Evolutionary conservation across 2,113 vertebrate genomes (phyloP).

Genomic region (Boulengeromyrus knoepffleri): DNA sequence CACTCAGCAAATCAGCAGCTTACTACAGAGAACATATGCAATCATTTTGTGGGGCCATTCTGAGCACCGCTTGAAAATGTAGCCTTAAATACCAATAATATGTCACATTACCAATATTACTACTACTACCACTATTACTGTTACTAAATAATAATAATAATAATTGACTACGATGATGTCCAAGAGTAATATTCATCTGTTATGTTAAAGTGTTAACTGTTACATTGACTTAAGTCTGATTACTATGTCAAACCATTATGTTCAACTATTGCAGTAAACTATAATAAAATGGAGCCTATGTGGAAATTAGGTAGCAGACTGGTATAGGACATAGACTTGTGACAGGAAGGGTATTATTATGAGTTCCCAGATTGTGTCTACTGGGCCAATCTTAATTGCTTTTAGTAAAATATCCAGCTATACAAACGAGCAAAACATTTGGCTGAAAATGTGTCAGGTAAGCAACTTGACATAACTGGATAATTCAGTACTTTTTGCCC

Average conservation of each 20-base stretch:
- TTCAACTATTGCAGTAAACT: background rate
- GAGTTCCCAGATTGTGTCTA: background rate
- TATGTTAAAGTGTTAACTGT: background rate
- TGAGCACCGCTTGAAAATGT: conserved; percentile 39
- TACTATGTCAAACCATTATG: background rate
- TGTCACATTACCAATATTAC: background rate
- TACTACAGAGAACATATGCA: conserved; percentile 62
- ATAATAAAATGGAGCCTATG: conserved; percentile 23
- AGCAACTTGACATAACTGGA: background rate
- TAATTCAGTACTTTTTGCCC: background rate
- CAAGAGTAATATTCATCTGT: background rate
- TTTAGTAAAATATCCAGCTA: background rate
- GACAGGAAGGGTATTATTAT: background rate
- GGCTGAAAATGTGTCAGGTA: background rate
- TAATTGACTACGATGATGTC: background rate
- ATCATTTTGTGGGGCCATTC: conserved; percentile 58
- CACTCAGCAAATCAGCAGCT: conserved; percentile 56
- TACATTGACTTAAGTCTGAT: background rate
- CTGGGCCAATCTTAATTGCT: background rate
- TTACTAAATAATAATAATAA: background rate
- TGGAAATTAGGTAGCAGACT: background rate
- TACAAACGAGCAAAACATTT: background rate
- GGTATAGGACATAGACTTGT: background rate
- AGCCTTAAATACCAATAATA: conserved; percentile 17
- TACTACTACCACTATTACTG: background rate